These are phyloP conservation scores for Acanthoscelides obtectus DNA, from an alignment of 2,888 invertebrate genomes.

Conservation along the genomic window DNA sequence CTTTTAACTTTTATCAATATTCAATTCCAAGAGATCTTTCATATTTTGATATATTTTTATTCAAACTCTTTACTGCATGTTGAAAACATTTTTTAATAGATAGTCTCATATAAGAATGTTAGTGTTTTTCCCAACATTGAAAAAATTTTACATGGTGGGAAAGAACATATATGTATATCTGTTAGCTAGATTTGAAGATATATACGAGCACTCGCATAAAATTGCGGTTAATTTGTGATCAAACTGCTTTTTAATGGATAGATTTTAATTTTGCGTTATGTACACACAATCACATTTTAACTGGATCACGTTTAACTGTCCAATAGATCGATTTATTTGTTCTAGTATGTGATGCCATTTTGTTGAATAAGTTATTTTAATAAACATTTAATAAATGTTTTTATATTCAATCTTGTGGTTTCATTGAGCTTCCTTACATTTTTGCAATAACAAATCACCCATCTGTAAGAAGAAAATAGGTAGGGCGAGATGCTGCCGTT, in stretches of 20 bases:
- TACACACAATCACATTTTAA: background rate
- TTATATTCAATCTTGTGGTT: conserved; percentile 4
- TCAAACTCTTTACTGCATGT: background rate
- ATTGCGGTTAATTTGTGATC: background rate
- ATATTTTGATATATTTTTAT: background rate
- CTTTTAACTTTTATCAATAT: background rate
- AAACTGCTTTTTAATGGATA: background rate
- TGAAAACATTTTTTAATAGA: background rate
- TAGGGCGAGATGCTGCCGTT: too few relatives aligned
- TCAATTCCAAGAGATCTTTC: background rate
- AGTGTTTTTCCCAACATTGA: conserved; percentile 2
- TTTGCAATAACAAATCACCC: too few relatives aligned
- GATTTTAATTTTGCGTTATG: conserved; percentile 9
- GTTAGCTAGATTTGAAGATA: conserved; percentile 12
- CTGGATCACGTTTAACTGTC: background rate
- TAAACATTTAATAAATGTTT: conserved; percentile 20
- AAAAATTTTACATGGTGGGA: conserved; percentile 3
- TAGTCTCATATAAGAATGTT: background rate
- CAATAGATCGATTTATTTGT: background rate
- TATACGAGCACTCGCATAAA: conserved; percentile 4
- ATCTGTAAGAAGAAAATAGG: too few relatives aligned
- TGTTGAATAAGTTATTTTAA: conserved; percentile 12
- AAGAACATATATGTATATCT: conserved; percentile 12
- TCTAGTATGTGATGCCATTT: conserved; percentile 14
- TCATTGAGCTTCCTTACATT: background rate